Base-by-base conservation (phyloP, 1,140 invertebrate species). In the Drosophila bocki region DNA sequence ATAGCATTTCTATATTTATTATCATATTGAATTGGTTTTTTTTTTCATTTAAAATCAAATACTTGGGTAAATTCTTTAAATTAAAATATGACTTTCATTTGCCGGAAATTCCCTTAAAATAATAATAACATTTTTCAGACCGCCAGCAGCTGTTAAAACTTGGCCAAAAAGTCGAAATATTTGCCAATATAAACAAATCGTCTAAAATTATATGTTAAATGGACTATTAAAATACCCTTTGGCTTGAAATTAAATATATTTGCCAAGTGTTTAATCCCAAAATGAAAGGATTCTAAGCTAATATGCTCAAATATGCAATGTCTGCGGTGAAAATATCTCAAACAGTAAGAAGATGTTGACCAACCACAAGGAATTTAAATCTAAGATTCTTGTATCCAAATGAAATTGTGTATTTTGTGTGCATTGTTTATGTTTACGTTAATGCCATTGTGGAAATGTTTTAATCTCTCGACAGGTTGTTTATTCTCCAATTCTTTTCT, bases 341-440 rank as follows among this genome's bases (percentile, higher is more conserved):
- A 35, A 4, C 3, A 8, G 4, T 15, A 51, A 17, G 37, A 63
- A 42, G 15, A 22, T 17, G 13, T 19, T 53, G 32, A 22, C 19
- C 29, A 11, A 48, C 44, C 44, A n/a, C 33, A 47, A 47, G 35
- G 44, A 67, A 67, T 67, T 67, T 63, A 39, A 13, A 39, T 37
- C 17, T 32, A 0, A 48, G 4, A 17, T 44, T 50, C 29, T 29
- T 15, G 17, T 32, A 41, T 57, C 37, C 44, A 50, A 51, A 33
- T 61, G 32, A 26, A 41, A 58, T 44, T 13, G 12, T 39, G 12
- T 26, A 13, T 47, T 19, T 47, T 53, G 37, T 37, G 19, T 22
- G 47, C 26, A 26, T 35, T 42, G 42, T 50, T 69, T 69, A 29
- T 69, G 65, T 64, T 72, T 72, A 70, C 67, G 13, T 68, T 53